Evolutionary conservation across 2,888 invertebrate species (phyloP).

Genomic region (Homarus gammarus): DNA sequence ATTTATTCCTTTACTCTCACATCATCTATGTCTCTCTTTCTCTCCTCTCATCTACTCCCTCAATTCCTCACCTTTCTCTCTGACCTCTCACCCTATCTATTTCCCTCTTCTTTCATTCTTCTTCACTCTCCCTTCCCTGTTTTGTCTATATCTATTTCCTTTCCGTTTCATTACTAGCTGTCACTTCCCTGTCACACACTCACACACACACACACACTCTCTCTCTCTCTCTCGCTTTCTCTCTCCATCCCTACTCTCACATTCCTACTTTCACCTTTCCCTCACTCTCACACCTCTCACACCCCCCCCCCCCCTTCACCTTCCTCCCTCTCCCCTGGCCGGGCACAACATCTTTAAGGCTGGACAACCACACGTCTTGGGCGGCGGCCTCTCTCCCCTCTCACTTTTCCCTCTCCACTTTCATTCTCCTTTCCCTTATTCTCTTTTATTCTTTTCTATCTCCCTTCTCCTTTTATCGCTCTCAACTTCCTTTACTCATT

Average conservation of each 20-base stretch:
- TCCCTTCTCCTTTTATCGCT: conserved; percentile 1
- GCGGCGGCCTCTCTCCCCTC: neutral
- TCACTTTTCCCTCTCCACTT: neutral
- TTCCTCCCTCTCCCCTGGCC: neutral
- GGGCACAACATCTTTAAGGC: neutral
- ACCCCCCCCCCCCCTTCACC: neutral
- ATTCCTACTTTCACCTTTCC: neutral
- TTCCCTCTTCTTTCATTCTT: no score
- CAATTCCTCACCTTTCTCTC: neutral
- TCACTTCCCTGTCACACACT: no score
- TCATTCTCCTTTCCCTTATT: neutral
- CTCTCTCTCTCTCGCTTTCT: neutral
- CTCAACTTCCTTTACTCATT: neutral
- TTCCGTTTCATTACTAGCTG: no score
- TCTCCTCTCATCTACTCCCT: neutral
- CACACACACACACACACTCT: neutral
- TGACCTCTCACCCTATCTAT: no score
- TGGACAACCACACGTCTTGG: conserved; percentile 13
- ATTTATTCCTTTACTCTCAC: no score
- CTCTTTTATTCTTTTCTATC: neutral
- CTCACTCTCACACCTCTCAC: neutral
- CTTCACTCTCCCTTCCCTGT: no score
- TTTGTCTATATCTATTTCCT: no score
- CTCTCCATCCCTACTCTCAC: neutral
- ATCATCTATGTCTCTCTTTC: neutral